A percentile compares a stretch with the other conserved stretches of the same genome.
Conservation (phyloP, 2,113 vertebrate species). For the Pollachius pollachius region DNA sequence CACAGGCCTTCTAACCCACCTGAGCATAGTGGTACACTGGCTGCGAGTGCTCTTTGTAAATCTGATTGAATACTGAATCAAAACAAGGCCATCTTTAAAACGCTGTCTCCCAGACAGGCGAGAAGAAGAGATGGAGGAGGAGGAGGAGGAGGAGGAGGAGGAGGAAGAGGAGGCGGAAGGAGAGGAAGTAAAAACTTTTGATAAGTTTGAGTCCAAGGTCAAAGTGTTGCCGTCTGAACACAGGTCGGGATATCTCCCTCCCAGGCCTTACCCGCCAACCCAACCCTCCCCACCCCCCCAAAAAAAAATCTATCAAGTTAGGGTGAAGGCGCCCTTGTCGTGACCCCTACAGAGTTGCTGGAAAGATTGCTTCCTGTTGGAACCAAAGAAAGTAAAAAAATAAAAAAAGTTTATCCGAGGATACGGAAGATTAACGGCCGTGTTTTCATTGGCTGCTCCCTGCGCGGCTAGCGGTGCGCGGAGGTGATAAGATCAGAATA, state of each 20-base stretch:
- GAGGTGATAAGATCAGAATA: slow-evolving; percentile 85
- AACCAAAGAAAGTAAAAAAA: background rate
- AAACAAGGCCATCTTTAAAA: slow-evolving; percentile 50
- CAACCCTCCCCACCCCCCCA: background rate
- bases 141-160: slow-evolving; percentile 31
- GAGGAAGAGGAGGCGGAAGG: too few relatives aligned
- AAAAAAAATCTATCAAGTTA: slow-evolving; percentile 67
- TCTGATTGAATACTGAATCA: slow-evolving; percentile 61
- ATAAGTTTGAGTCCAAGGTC: slow-evolving; percentile 72
- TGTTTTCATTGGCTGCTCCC: slow-evolving; percentile 88
- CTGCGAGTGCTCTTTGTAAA: slow-evolving; percentile 45
- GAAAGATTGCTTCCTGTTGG: slow-evolving; percentile 84
- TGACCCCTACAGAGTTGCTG: slow-evolving; percentile 84
- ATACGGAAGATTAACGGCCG: slow-evolving; percentile 82
- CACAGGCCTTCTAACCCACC: too few relatives aligned
- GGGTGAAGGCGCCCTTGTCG: slow-evolving; percentile 80
- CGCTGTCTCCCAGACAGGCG: slow-evolving; percentile 44
- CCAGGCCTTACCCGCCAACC: too few relatives aligned
- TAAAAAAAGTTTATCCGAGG: slow-evolving; percentile 83
- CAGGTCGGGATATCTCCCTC: slow-evolving; percentile 61
- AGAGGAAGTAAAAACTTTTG: slow-evolving; percentile 43
- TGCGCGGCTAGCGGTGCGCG: slow-evolving; percentile 74
- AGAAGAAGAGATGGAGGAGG: slow-evolving; percentile 54
- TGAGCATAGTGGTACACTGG: too few relatives aligned
- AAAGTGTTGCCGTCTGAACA: slow-evolving; percentile 64